phyloP scores from a whole-genome alignment of 2,888 invertebrate species.

The Monoplex corrugatus region DNA sequence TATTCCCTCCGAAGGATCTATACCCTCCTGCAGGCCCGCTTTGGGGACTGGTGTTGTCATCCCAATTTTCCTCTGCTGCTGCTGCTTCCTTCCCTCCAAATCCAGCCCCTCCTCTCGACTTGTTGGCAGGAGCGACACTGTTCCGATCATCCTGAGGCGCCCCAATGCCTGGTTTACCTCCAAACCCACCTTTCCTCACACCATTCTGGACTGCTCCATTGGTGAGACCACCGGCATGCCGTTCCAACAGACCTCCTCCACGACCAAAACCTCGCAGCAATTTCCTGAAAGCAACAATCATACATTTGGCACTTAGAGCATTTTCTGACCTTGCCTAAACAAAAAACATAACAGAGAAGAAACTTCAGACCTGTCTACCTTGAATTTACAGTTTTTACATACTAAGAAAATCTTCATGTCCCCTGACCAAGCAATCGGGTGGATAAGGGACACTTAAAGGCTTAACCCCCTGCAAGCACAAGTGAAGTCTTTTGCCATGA shows the following conservation, averaged over 20 bases:
- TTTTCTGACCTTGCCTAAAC: not conserved
- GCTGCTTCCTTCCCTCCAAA: not conserved
- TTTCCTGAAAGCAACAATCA: too few relatives aligned
- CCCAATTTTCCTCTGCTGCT: not conserved
- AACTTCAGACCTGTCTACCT: too few relatives aligned
- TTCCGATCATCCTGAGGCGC: not conserved
- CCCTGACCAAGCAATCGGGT: too few relatives aligned
- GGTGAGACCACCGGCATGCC: not conserved
- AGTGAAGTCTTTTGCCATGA: too few relatives aligned
- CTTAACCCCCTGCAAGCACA: too few relatives aligned
- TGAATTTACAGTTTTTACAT: too few relatives aligned
- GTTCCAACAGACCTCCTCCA: slow-evolving; percentile 39
- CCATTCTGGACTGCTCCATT: not conserved
- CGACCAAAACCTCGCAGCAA: slow-evolving; percentile 32
- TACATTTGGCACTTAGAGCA: not conserved
- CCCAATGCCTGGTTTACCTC: not conserved
- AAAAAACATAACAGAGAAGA: too few relatives aligned
- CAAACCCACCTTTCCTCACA: not conserved
- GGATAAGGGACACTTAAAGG: too few relatives aligned
- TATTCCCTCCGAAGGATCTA: too few relatives aligned
- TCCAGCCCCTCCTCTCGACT: not conserved
- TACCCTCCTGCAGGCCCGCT: too few relatives aligned
- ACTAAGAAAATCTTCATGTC: too few relatives aligned
- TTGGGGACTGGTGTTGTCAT: too few relatives aligned
- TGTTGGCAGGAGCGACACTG: not conserved